Evolutionary conservation across 2,888 invertebrate species (phyloP), one percentile per base, ranked within the genome.

Genomic region (Heliothis peltigera): DNA sequence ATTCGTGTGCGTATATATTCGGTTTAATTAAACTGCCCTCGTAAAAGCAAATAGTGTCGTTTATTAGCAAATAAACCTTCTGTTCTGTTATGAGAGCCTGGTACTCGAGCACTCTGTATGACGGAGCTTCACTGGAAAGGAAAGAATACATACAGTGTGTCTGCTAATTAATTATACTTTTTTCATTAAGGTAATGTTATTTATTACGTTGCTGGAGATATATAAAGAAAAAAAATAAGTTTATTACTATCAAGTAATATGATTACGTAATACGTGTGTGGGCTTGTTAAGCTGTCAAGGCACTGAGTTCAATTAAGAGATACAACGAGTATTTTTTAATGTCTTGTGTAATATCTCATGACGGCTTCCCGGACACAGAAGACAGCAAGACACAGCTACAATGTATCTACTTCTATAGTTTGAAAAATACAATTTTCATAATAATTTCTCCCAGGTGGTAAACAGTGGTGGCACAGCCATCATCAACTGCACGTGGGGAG

Each of bases 401-500:
- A n/a, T 1, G 39, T 5, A 5, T n/a, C 39, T 3, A 22, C 21
- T 21, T 22, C 15, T 48, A 7, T 1, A 15, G 7, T n/a, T 1
- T 32, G 7, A 49, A 32, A 4, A 7, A 15, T 12, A 7, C 1
- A 56, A 3, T 5, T 12, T 7, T n/a, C 1, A n/a, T 25, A n/a
- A 18, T 4, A 19, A 12, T 5, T 48, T 46, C 75, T 70, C 43
- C 76, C 86, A 97, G 97, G 96, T 97, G 78, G 97, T 98, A 51
- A 98, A 98, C 95, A 98, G 98, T 46, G 98, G 98, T 25, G 97
- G 97, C 73, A 96, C 96, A 64, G 98, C 98, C 39, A 95, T 96
- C 80, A 97, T 98, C 93, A 98, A 98, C 95, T 98, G 98, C 92
- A 96, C 97, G 6, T 97, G 98, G 86, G 96, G 96, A 58, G 98